Percentiles rank a stretch among this genome's conserved stretches.
Evolutionary conservation across 1,140 invertebrate genomes (phyloP).

Genomic region (Vollenhovia emeryi): DNA sequence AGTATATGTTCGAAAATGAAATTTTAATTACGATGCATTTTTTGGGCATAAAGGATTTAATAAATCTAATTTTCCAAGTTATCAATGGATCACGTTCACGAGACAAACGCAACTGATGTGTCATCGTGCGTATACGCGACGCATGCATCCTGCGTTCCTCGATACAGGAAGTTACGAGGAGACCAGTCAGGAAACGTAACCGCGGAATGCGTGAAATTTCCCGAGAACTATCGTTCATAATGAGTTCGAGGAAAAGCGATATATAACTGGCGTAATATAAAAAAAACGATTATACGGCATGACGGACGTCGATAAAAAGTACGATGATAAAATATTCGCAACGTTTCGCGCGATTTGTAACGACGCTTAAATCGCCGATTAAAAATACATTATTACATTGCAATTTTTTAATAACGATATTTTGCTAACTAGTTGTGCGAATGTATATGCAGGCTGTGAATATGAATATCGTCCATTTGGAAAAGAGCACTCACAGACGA

Average conservation of each 20-base stretch:
- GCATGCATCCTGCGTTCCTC: not conserved
- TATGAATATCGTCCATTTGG: not conserved
- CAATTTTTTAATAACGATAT: not conserved
- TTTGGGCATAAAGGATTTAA: not conserved
- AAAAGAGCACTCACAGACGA: too few species aligned
- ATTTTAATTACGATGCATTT: not conserved
- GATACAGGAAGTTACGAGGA: slow-evolving; percentile 20
- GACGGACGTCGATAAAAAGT: not conserved
- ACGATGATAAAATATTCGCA: not conserved
- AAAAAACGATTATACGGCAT: not conserved
- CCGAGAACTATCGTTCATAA: not conserved
- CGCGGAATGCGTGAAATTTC: slow-evolving; percentile 45
- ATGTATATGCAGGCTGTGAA: not conserved
- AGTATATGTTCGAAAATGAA: not conserved
- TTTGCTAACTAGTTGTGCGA: not conserved
- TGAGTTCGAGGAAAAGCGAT: slow-evolving; percentile 26
- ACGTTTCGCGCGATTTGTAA: not conserved
- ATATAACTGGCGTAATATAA: not conserved
- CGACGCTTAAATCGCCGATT: not conserved
- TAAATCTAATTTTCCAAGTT: not conserved
- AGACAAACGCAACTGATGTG: slow-evolving; percentile 24
- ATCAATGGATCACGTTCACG: not conserved
- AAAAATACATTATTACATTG: not conserved
- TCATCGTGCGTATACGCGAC: slow-evolving; percentile 11
- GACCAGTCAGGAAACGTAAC: slow-evolving; percentile 32